Evolutionary conservation across 2,113 vertebrate species (phyloP).

Genomic region (Arvicanthis niloticus): DNA sequence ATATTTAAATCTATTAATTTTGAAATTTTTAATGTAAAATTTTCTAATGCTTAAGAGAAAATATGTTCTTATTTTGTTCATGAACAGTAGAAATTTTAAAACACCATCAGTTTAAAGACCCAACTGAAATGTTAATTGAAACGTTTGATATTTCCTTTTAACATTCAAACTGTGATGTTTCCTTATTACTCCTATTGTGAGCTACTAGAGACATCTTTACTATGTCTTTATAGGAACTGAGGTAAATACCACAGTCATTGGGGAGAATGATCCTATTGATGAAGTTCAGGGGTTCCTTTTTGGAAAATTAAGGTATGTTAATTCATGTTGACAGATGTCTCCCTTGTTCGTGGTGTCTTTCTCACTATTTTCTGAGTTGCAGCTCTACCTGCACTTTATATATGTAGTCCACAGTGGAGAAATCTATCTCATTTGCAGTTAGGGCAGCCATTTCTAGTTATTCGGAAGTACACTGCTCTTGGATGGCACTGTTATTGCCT

Average conservation of each 20-base stretch:
- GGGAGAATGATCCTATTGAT: conserved; percentile 96
- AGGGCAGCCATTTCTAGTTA: background rate
- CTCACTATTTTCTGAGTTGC: background rate
- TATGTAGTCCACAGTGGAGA: background rate
- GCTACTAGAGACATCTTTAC: conserved; percentile 35
- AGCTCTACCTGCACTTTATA: background rate
- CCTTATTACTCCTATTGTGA: conserved; percentile 41
- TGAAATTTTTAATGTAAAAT: conserved; percentile 44
- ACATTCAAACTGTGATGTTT: background rate
- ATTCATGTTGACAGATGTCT: background rate
- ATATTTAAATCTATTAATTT: conserved; percentile 56
- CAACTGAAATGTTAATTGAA: background rate
- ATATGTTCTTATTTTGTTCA: background rate
- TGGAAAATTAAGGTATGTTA: conserved; percentile 94
- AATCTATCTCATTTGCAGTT: background rate
- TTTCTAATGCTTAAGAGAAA: conserved; percentile 36
- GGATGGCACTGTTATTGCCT: background rate
- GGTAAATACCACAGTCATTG: conserved; percentile 94
- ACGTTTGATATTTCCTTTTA: background rate
- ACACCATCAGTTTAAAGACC: conserved; percentile 1
- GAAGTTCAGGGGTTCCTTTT: conserved; percentile 99
- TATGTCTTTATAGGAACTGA: conserved; percentile 89
- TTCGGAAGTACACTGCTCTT: background rate
- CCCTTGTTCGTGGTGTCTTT: background rate
- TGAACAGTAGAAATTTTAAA: conserved; percentile 35